Evolutionary conservation across 2,888 invertebrate genomes (phyloP), one percentile per base, ranked within the genome.

Genomic region (Scaptodrosophila latifasciaeformis): DNA sequence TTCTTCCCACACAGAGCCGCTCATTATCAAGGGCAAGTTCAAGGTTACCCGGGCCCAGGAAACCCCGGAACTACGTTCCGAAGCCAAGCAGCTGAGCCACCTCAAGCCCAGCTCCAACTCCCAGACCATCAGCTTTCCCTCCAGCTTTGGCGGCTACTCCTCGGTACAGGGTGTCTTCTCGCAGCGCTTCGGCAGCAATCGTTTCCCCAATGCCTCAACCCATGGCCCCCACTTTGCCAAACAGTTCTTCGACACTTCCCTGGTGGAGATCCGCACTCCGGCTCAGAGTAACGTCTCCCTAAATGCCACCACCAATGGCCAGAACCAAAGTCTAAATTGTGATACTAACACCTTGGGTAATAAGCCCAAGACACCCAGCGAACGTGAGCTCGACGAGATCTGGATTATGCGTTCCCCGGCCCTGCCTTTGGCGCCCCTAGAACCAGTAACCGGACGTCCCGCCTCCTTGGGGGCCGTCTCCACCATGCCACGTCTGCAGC

Each of bases 241-340:
- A 81, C 89, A 91, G 64, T 95, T 93, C 88, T 94, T 94, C 82
- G 94, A 94, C 86, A 91, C 92, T 68, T 93, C 93, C 62, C 88
- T 94, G 66, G 91, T 94, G 71, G 93, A 93, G 86, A 93, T 94
- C 86, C 92, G 93, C 13, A 69, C 85, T 3, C 75, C 82, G 30
- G 91, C 91, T 31, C 68, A 70, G 17, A 86, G 85, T 68, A 82
- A 75, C 48, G 64, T 72, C 44, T 83, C 85, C 24, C 69, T 86
- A 18, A 81, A 84, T 62, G 66, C 21, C 17, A 17, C n/a, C 43
- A 46, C 34, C 12, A 48, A 35, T 18, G 51, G 42, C 60, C 54
- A 55, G 46, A 56, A 69, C 70, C 71, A 65, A 63, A 78, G 70
- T 62, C 63, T 61, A 51, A 78, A 67, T 68, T 84, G 83, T 83